Evolutionary conservation across 2,888 invertebrate genomes (phyloP).

Genomic region (Merodon equestris): DNA sequence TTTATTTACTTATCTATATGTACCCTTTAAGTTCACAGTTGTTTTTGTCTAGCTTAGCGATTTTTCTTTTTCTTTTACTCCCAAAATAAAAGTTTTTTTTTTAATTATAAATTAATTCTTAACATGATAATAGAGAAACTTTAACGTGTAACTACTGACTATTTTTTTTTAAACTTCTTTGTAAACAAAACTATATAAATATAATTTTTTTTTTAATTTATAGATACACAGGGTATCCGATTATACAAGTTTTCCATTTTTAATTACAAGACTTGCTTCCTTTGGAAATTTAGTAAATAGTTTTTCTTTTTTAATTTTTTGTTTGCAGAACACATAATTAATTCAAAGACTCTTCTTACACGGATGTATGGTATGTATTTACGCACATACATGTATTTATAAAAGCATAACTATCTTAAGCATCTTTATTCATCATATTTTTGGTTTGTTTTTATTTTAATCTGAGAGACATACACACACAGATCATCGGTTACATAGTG

Average conservation of each 20-base stretch:
- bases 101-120: constrained; percentile 57
- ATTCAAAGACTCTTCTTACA: too few species aligned
- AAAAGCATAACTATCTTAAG: constrained; percentile 65
- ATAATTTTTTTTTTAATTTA: constrained; percentile 58
- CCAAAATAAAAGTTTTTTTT: constrained; percentile 56
- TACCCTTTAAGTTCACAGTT: constrained; percentile 66
- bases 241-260: constrained; percentile 26
- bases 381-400: constrained; percentile 33
- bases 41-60: too few species aligned
- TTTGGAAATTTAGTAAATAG: too few species aligned
- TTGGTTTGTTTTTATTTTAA: constrained; percentile 49
- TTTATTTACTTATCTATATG: constrained; percentile 57
- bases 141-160: constrained; percentile 79
- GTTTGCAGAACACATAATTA: constrained; percentile 40
- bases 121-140: constrained; percentile 60
- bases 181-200: constrained; percentile 28
- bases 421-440: constrained; percentile 48
- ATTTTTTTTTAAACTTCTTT: constrained; percentile 70
- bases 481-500: constrained; percentile 71
- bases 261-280: too few species aligned
- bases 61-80: constrained; percentile 32
- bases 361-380: too few species aligned
- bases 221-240: constrained; percentile 44
- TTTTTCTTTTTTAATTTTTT: constrained; percentile 35
- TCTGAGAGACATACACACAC: constrained; percentile 71